Conservation (phyloP, 2,888 invertebrate genomes). For the Phaonia tiefii region DNA sequence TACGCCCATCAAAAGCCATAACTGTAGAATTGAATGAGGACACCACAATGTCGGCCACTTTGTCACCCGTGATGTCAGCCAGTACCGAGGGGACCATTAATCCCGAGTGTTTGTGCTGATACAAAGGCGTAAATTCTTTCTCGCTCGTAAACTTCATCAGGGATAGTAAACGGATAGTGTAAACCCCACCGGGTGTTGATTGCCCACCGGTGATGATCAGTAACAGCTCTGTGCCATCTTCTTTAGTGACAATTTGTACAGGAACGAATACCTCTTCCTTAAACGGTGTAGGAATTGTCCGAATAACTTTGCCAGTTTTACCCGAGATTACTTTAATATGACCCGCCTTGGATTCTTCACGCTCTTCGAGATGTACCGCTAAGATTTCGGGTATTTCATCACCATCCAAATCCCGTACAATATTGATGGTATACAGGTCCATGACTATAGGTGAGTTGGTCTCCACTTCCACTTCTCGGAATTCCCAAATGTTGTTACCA, state of each 20-base stretch:
- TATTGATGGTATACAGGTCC: constrained; percentile 87
- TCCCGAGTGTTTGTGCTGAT: constrained; percentile 84
- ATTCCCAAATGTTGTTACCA: constrained; percentile 85
- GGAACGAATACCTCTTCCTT: constrained; percentile 87
- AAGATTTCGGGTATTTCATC: constrained; percentile 87
- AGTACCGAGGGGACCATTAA: constrained; percentile 85
- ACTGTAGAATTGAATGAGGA: constrained; percentile 88
- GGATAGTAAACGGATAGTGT: constrained; percentile 83
- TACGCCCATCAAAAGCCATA: constrained; percentile 86
- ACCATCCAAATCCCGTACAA: constrained; percentile 85
- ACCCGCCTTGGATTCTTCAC: constrained; percentile 82
- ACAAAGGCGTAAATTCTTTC: constrained; percentile 82
- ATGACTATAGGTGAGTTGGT: constrained; percentile 81
- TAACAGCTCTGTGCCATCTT: constrained; percentile 84
- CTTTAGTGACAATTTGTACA: constrained; percentile 84
- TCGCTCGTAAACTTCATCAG: constrained; percentile 81
- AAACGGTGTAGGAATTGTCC: constrained; percentile 84
- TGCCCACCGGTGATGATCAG: constrained; percentile 89
- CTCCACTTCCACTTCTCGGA: constrained; percentile 77
- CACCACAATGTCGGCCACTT: constrained; percentile 86
- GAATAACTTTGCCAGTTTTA: constrained; percentile 84
- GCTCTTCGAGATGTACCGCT: constrained; percentile 84
- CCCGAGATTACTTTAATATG: constrained; percentile 87
- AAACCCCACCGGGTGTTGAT: constrained; percentile 86
- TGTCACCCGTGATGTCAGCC: constrained; percentile 87